Evolutionary conservation across 2,797 vertebrate genomes (phyloP), one percentile per base, ranked within the genome.

Genomic region (Ptychobarbus kaznakovi): DNA sequence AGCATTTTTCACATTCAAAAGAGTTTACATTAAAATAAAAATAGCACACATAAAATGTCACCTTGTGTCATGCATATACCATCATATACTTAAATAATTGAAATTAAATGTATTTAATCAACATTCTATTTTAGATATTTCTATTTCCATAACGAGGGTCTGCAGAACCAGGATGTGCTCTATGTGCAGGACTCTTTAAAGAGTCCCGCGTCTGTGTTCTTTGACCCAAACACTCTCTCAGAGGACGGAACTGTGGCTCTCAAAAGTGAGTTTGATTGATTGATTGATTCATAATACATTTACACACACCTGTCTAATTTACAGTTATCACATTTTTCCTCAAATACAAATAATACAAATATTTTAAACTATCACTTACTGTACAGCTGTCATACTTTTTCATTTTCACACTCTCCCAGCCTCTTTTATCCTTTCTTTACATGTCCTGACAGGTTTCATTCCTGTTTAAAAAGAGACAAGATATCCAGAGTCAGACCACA

Each of bases 201-300:
- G 1, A 90, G 72, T 13, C 90, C 90, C 0, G 91, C 94, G 13
- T 89, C 92, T 0, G 89, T 95, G 0, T 95, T 96, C 86, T 95
- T 96, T 65, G 95, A 96, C 86, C 95, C 95, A 0, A 96, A 96
- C 84, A 89, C 75, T 20, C 91, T 95, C 25, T 96, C 95, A 66
- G 94, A 95, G 69, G 95, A 96, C 0, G 95, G 95, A 42, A 95
- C 95, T 0, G 93, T 96, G 80, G 94, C 95, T 1, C 90, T 96
- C 25, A 93, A 93, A 85, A 94, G 95, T 96, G 83, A 92, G 93
- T 20, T 44, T n/a, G 28, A 38, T 16, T 11, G 1, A 18, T 6
- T 22, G 16, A 16, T 20, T 40, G 2, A 35, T 72, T 44, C 38
- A 3, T 1, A 9, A 69, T 12, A n/a, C 10, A 42, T 22, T 69